A percentile compares a stretch with the other conserved stretches of the same genome.
These are phyloP conservation scores for Magallana nippona DNA, from an alignment of 2,888 invertebrate genomes.

Conservation along the genomic window DNA sequence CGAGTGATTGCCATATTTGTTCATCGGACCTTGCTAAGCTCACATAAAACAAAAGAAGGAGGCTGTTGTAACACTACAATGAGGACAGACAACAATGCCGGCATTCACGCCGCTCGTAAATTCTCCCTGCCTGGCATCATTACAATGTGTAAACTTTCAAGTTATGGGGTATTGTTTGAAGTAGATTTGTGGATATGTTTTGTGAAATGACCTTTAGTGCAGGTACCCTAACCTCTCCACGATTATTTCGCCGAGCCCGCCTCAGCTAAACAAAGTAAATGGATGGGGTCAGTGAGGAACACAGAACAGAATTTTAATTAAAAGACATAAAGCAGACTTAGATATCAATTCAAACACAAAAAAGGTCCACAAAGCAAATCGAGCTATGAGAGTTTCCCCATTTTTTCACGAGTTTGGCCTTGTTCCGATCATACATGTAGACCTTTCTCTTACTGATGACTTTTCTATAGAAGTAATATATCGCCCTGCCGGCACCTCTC, in stretches of 20 bases:
- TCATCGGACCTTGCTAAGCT: conserved; percentile 30
- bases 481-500: conserved; percentile 27
- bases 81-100: conserved; percentile 18
- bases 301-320: conserved; percentile 22
- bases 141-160: conserved; percentile 30
- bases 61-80: conserved; percentile 17
- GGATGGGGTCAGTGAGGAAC: conserved; percentile 5
- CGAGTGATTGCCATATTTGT: conserved; percentile 33
- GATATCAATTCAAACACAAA: conserved; percentile 33
- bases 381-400: neutral
- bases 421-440: conserved; percentile 18
- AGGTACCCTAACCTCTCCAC: conserved; percentile 12
- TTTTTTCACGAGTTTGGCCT: conserved; percentile 29
- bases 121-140: conserved; percentile 30
- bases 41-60: conserved; percentile 32
- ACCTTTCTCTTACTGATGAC: conserved; percentile 30
- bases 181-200: conserved; percentile 29
- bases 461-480: conserved; percentile 33
- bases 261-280: conserved; percentile 28
- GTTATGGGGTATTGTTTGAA: conserved; percentile 35
- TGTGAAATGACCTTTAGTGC: conserved; percentile 6
- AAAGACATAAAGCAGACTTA: conserved; percentile 32
- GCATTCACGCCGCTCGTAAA: conserved; percentile 26
- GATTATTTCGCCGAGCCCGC: conserved; percentile 16
- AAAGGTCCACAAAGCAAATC: conserved; percentile 27